Conservation (phyloP, 1,140 invertebrate species). For the Probaryconus sp. region DNA sequence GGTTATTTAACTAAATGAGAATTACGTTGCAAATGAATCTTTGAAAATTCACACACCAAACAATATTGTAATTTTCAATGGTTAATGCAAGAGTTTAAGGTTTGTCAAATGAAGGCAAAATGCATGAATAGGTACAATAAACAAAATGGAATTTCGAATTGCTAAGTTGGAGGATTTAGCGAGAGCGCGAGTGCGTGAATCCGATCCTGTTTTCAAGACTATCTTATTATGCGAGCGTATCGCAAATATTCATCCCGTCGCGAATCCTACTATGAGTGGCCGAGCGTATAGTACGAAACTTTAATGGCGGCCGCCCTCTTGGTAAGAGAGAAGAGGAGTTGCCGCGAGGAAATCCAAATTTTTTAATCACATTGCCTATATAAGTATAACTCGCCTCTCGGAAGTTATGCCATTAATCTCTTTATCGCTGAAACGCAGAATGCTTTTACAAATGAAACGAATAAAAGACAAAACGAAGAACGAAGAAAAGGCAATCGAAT, state of each 20-base stretch:
- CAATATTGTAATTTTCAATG: too few relatives aligned
- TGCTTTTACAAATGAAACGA: slow-evolving; percentile 51
- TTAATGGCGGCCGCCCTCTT: slow-evolving; percentile 24
- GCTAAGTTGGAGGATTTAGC: too few relatives aligned
- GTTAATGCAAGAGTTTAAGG: too few relatives aligned
- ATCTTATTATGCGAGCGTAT: slow-evolving; percentile 59
- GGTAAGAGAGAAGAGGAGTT: background rate
- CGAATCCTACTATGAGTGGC: slow-evolving; percentile 13
- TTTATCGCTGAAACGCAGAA: slow-evolving; percentile 56
- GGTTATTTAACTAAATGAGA: too few relatives aligned
- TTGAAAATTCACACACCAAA: too few relatives aligned
- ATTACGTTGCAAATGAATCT: too few relatives aligned
- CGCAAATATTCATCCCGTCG: slow-evolving; percentile 56
- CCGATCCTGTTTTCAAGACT: slow-evolving; percentile 46
- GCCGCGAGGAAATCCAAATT: slow-evolving; percentile 45
- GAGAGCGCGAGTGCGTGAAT: slow-evolving; percentile 20
- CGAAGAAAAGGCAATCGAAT: background rate
- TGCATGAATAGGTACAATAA: slow-evolving; percentile 4
- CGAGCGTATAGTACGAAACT: slow-evolving; percentile 17
- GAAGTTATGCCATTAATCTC: slow-evolving; percentile 57
- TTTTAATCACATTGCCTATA: slow-evolving; percentile 32
- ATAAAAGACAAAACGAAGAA: slow-evolving; percentile 24
- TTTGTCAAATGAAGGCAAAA: slow-evolving; percentile 30
- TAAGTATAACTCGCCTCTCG: slow-evolving; percentile 46
- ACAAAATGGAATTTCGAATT: slow-evolving; percentile 32